Base-by-base conservation (phyloP, 2,113 vertebrate genomes). In the Pachycephala philippinensis region DNA sequence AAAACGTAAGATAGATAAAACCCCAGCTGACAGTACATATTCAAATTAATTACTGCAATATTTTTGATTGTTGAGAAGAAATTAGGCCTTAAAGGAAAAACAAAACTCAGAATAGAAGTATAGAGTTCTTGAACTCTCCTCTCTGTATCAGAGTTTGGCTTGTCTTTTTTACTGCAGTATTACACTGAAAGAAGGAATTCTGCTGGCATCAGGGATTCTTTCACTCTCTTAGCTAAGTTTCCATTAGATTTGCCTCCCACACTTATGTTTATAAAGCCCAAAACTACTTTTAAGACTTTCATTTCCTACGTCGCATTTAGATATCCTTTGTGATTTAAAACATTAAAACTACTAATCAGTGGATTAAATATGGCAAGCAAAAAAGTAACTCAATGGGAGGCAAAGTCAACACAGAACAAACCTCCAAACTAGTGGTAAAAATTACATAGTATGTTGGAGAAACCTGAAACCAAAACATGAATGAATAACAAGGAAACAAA, bases 291-390 rank as follows among this genome's bases (percentile, higher is more conserved):
- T 87, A 94, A 96, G 93, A 95, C 91, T 75, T 95, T 91, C 24
- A 95, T 96, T 97, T 96, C 91, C 91, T 96, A 91, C 0, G 0
- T 83, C 2, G 8, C 66, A 83, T 92, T 95, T 96, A 93, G 76
- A 74, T 94, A 95, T 57, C 85, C 94, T 95, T 84, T 95, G 86
- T 93, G 89, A 95, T 93, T 95, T 93, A 77, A 93, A 95, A 89
- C 0, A 0, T 83, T 92, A 83, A 74, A 97, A 90, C 76, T 93
- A 87, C 84, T 90, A 91, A 97, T 97, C 90, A 92, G 87, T 78
- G 68, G 49, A 90, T 94, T 96, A 85, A 96, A 91, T 91, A 79
- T 27, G 59, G 78, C 82, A 89, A 80, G 75, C 77, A 93, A 76
- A 92, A 78, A 87, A 92, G 56, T 39, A 84, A 78, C 93, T 94